Evolutionary conservation across 2,797 vertebrate genomes (phyloP).

Genomic region (Melanotaenia boesemani): DNA sequence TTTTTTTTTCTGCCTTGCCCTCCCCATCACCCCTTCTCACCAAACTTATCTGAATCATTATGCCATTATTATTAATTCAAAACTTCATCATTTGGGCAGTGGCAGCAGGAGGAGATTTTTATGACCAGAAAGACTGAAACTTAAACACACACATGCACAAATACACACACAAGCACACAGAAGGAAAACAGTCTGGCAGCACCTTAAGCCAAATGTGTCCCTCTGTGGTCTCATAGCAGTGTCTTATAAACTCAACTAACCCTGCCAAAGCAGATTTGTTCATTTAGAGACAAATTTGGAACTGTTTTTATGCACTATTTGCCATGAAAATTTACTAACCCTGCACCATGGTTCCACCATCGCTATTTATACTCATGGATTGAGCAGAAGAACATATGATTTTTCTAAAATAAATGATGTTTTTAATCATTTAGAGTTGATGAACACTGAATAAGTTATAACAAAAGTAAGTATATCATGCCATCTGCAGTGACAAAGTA

Average conservation of each 20-base stretch:
- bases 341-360: slow-evolving; percentile 31
- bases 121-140: slow-evolving; percentile 52
- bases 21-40: slow-evolving; percentile 4
- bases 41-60: slow-evolving; percentile 60
- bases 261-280: slow-evolving; percentile 69
- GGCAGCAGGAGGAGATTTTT: slow-evolving; percentile 46
- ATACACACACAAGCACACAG: slow-evolving; percentile 14
- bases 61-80: slow-evolving; percentile 61
- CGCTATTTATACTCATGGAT: slow-evolving; percentile 38
- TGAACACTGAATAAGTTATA: too few species aligned
- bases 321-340: slow-evolving; percentile 53
- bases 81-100: slow-evolving; percentile 53
- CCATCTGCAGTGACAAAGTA: too few species aligned
- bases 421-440: slow-evolving; percentile 22
- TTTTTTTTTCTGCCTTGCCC: slow-evolving; percentile 11
- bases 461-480: too few species aligned
- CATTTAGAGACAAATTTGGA: slow-evolving; percentile 60
- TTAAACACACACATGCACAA: slow-evolving; percentile 32
- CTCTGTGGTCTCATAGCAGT: slow-evolving; percentile 53
- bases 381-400: slow-evolving; percentile 36
- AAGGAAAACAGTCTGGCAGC: slow-evolving; percentile 45
- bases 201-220: slow-evolving; percentile 56
- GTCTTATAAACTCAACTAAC: slow-evolving; percentile 60
- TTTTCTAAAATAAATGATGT: slow-evolving; percentile 10
- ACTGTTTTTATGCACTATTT: slow-evolving; percentile 49